Conservation (phyloP, 1,140 invertebrate genomes). For the Brachionus rubens region DNA sequence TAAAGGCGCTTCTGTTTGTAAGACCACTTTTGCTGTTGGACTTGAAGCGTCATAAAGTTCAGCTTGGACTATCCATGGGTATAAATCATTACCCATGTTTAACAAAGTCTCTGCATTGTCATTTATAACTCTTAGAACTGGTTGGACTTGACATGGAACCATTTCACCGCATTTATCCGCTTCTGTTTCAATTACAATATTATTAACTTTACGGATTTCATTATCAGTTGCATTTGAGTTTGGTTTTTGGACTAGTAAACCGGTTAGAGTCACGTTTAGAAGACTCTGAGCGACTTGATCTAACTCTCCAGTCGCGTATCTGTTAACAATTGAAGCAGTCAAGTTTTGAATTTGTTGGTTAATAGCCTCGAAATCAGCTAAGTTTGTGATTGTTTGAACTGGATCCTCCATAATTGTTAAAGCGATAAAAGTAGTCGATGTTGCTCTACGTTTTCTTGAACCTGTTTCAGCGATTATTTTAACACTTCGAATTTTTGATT, state of each 20-base stretch:
- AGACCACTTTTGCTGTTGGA: neutral
- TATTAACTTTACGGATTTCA: conserved; percentile 20
- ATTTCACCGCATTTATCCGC: conserved; percentile 13
- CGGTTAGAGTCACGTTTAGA: neutral
- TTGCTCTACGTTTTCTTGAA: neutral
- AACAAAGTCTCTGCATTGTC: conserved; percentile 17
- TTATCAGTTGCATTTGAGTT: conserved; percentile 28
- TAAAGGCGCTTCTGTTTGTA: conserved; percentile 11
- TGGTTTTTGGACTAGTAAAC: conserved; percentile 17
- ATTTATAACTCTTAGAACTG: conserved; percentile 25
- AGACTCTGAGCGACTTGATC: neutral
- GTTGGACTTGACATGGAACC: conserved; percentile 17
- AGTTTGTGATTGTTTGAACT: neutral
- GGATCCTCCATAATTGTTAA: conserved; percentile 40
- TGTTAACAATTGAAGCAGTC: conserved; percentile 3
- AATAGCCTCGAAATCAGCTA: neutral
- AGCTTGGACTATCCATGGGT: conserved; percentile 28
- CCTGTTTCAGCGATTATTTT: conserved; percentile 30
- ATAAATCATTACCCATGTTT: neutral
- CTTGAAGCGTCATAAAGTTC: neutral
- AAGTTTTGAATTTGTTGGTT: neutral
- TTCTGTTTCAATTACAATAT: neutral
- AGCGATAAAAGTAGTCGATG: neutral
- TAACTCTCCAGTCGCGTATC: conserved; percentile 7
- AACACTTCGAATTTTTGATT: conserved; percentile 7